A percentile compares a stretch with the other conserved stretches of the same genome.
phyloP scores from a whole-genome alignment of 2,113 vertebrate species.

The Cepphus grylle region DNA sequence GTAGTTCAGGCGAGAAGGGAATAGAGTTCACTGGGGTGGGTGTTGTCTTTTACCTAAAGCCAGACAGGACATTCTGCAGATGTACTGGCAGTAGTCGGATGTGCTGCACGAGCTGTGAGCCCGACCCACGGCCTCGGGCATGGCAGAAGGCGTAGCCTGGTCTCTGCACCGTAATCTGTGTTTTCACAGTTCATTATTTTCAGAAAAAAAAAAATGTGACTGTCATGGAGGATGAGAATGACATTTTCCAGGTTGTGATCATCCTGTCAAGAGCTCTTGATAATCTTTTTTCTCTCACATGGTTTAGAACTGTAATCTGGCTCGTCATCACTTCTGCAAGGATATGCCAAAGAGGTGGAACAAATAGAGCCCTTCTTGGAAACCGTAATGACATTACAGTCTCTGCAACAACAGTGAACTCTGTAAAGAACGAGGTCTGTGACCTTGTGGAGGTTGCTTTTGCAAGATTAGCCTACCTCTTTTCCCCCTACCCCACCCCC shows the following conservation, averaged over 20 bases:
- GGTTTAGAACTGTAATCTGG: background rate
- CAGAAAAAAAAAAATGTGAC: background rate
- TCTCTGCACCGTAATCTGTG: background rate
- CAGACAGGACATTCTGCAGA: background rate
- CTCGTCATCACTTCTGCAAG: background rate
- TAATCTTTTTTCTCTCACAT: background rate
- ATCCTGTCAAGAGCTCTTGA: background rate
- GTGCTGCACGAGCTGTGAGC: background rate
- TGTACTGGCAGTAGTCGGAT: fast-evolving
- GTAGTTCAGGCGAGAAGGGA: too few species aligned
- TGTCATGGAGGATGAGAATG: background rate
- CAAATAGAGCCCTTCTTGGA: background rate
- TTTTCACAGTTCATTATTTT: background rate
- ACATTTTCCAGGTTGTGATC: background rate
- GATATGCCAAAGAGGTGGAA: background rate
- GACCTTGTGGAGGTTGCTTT: background rate
- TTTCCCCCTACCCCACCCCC: background rate
- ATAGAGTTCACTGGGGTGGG: background rate
- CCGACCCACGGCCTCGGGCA: fast-evolving
- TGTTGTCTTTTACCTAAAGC: background rate
- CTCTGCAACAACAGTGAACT: background rate
- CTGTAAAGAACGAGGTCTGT: background rate
- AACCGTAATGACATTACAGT: background rate
- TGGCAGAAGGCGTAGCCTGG: background rate
- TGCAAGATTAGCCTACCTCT: background rate